phyloP scores from a whole-genome alignment of 2,797 vertebrate species.

The Allenopithecus nigroviridis region DNA sequence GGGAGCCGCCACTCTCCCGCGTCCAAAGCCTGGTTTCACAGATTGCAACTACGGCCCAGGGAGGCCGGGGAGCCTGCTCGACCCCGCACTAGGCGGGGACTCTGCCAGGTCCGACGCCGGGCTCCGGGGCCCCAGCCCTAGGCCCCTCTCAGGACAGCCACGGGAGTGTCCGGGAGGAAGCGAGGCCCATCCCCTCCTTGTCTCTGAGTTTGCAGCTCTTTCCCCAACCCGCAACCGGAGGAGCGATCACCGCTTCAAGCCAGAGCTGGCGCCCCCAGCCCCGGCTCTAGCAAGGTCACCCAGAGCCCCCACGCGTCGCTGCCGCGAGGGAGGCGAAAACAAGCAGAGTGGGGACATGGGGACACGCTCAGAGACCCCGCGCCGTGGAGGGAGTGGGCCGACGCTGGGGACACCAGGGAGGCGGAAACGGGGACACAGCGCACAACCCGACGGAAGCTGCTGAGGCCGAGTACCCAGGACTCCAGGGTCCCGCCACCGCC shows the following conservation, averaged over 20 bases:
- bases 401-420: neutral
- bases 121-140: neutral
- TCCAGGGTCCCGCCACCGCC: neutral
- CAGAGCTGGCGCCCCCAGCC: neutral
- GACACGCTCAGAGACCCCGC: neutral
- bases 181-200: neutral
- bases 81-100: neutral
- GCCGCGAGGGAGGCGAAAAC: neutral
- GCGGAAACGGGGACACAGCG: neutral
- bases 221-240: neutral
- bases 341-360: neutral
- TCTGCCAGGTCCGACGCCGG: neutral
- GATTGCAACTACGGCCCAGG: neutral
- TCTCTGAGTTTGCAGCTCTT: neutral
- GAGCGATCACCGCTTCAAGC: neutral
- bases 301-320: neutral
- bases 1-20: neutral
- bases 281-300: neutral
- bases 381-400: neutral
- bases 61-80: neutral
- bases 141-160: neutral
- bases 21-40: neutral
- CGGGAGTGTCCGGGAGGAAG: neutral
- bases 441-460: neutral
- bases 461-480: neutral